Evolutionary conservation across 37 sponge, comb jelly and placozoan genomes (phyloP).

Genomic region (Aphrocallistes beatrix): DNA sequence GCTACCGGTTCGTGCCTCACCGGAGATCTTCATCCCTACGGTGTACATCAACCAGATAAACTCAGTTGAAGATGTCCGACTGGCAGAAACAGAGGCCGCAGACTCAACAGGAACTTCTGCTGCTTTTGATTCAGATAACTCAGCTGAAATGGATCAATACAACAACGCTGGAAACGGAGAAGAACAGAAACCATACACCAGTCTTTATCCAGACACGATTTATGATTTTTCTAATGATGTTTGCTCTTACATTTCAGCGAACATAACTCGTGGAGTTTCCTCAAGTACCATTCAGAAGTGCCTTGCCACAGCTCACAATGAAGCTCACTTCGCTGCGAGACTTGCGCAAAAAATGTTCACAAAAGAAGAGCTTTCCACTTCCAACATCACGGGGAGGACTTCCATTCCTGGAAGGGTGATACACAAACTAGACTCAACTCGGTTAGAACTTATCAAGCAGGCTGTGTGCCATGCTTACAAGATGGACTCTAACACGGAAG

Average conservation of each 20-base stretch:
- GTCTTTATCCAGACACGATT: not conserved
- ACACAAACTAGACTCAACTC: not conserved
- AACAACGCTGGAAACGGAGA: not conserved
- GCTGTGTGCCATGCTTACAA: constrained; percentile 3
- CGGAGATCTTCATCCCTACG: not conserved
- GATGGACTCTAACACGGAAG: not conserved
- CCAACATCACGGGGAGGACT: not conserved
- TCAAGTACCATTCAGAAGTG: not conserved
- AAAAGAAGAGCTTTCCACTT: not conserved
- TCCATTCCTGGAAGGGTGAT: not conserved
- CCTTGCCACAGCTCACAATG: not conserved
- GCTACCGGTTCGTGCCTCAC: not conserved
- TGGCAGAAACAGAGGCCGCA: not conserved
- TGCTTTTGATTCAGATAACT: not conserved
- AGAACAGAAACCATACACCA: not conserved
- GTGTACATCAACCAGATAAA: not conserved
- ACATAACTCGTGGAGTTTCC: not conserved
- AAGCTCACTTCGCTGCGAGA: constrained; percentile 5
- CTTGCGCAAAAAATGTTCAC: constrained; percentile 14
- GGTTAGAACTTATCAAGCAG: not conserved
- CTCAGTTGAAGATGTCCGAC: not conserved
- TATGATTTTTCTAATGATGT: not conserved
- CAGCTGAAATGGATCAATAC: not conserved
- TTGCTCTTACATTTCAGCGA: not conserved
- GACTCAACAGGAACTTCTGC: not conserved